These are phyloP conservation scores for Eupithecia vulgata DNA, from an alignment of 2,888 invertebrate species.

Conservation along the genomic window DNA sequence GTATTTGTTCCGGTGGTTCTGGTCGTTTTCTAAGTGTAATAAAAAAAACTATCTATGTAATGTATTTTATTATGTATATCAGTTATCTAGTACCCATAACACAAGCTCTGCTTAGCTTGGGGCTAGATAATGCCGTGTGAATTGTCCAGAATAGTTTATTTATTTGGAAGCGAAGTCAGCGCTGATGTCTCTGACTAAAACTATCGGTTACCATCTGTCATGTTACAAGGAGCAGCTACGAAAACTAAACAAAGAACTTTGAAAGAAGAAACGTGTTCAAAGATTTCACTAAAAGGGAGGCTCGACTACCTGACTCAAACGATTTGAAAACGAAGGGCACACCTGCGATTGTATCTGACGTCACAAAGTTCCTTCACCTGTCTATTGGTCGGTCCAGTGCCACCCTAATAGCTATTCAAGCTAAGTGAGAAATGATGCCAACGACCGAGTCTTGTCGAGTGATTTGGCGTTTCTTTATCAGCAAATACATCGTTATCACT, in stretches of 20 bases:
- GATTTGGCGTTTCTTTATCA: constrained; percentile 46
- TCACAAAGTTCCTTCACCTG: constrained; percentile 71
- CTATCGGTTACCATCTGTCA: constrained; percentile 1
- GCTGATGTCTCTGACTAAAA: too few relatives aligned
- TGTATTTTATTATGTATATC: too few relatives aligned
- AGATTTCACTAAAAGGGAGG: constrained; percentile 40
- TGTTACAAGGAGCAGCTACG: not conserved
- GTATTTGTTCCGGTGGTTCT: too few relatives aligned
- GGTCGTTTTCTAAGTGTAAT: too few relatives aligned
- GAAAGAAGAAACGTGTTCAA: constrained; percentile 49
- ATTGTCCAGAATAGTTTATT: too few relatives aligned
- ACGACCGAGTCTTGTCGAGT: constrained; percentile 42
- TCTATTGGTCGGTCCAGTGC: constrained; percentile 51
- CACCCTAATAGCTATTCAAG: constrained; percentile 51
- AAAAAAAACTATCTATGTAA: too few relatives aligned
- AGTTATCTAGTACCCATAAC: too few relatives aligned
- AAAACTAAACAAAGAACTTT: constrained; percentile 40
- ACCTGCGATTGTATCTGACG: constrained; percentile 65
- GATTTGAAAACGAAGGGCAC: constrained; percentile 58
- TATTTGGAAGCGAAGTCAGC: too few relatives aligned
- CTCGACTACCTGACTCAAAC: constrained; percentile 55
- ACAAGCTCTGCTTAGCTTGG: too few relatives aligned
- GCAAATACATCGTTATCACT: constrained; percentile 49
- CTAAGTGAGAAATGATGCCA: constrained; percentile 51
- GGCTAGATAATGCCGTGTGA: too few relatives aligned